Evolutionary conservation across 2,888 invertebrate genomes (phyloP), one percentile per base, ranked within the genome.

Genomic region (Clunio marinus): DNA sequence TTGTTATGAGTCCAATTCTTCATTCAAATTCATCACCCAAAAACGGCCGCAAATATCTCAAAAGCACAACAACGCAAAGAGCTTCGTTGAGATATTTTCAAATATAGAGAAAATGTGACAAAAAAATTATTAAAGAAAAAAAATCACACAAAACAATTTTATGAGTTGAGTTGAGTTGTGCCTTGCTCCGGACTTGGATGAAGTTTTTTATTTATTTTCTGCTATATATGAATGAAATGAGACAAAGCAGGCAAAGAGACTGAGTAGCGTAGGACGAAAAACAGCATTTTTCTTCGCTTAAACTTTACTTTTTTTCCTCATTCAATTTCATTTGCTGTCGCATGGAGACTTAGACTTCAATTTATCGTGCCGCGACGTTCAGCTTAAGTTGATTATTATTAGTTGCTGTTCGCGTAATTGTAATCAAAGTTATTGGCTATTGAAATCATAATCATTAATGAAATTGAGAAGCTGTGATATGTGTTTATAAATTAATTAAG

Each of bases 151-250:
- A 63, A 63, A 63, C 63, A 63, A 63, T 63, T 63, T 63, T 63
- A 63, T 63, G 63, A 63, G 63, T 22, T 35, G 41, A 51, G 2
- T 32, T n/a, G 17, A n/a, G n/a, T n/a, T n/a, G n/a, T n/a, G n/a
- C n/a, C n/a, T 8, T 51, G 22, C 51, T 17, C 17, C 22, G 51
- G 62, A 62, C 22, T 62, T 62, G 32, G 28, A 15, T 20, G 32
- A 59, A 35, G 35, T 60, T 46, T 17, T 20, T 17, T 60, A 24
- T 60, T 25, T 63, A 41, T 62, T 45, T 41, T 63, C 63, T 63
- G n/a, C 63, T 63, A 63, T 63, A 63, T 63, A 45, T 63, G 63
- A 63, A 63, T 63, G 63, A 63, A 63, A 63, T 63, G 63, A 63
- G 63, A 63, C 63, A 46, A 63, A 63, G 27, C 63, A 63, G 27